Evolutionary conservation across 2,797 vertebrate genomes (phyloP).

Genomic region (Halcyon smyrnensis): DNA sequence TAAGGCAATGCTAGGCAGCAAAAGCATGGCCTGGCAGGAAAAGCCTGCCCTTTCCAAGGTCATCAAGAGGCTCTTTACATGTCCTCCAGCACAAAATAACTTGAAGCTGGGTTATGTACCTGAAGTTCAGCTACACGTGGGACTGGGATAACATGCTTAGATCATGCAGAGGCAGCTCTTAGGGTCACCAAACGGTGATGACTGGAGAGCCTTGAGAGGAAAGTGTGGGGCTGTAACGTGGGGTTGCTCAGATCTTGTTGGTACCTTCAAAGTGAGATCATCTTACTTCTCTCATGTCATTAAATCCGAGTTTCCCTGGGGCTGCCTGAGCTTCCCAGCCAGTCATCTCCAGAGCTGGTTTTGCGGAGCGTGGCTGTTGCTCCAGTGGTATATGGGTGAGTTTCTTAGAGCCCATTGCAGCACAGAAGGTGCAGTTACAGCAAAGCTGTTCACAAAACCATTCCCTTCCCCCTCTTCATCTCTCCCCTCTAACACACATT

Average conservation of each 20-base stretch:
- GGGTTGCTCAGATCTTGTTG: not conserved
- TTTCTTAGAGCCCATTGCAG: not conserved
- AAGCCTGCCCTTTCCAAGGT: not conserved
- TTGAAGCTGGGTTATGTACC: not conserved
- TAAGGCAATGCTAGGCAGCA: not conserved
- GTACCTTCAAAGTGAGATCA: not conserved
- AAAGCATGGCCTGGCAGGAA: not conserved
- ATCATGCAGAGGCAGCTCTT: not conserved
- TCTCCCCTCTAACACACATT: not conserved
- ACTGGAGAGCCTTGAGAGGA: not conserved
- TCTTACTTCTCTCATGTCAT: not conserved
- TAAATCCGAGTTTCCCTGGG: not conserved
- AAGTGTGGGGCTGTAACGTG: not conserved
- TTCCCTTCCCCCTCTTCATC: not conserved
- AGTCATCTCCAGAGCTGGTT: not conserved
- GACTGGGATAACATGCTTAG: not conserved
- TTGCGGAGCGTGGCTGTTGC: rapidly evolving
- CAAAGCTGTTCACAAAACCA: not conserved
- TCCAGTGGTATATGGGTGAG: not conserved
- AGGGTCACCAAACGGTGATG: not conserved
- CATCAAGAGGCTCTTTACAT: not conserved
- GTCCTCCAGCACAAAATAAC: not conserved
- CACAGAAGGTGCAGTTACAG: not conserved
- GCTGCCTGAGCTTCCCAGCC: not conserved
- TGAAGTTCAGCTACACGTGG: not conserved